Conservation (phyloP, 2,797 vertebrate genomes). For the Xenentodon cancila region DNA sequence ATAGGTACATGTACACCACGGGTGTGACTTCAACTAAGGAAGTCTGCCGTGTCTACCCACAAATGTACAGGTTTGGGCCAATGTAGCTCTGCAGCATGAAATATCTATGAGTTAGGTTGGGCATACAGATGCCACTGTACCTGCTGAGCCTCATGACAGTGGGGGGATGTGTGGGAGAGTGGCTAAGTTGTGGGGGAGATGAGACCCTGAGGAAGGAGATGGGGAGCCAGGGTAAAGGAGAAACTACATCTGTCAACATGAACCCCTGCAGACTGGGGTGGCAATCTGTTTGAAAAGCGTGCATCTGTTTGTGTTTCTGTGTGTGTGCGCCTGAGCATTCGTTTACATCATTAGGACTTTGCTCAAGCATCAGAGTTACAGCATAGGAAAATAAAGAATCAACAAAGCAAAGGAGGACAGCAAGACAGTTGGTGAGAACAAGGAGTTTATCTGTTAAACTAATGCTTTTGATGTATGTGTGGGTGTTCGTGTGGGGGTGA, state of each 20-base stretch:
- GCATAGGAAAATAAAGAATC: constrained; percentile 7
- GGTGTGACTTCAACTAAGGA: constrained; percentile 51
- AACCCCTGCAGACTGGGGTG: constrained; percentile 40
- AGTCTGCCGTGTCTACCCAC: constrained; percentile 56
- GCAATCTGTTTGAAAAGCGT: constrained; percentile 22
- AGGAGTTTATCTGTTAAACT: constrained; percentile 52
- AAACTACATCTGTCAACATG: constrained; percentile 60
- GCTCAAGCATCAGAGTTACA: constrained; percentile 27
- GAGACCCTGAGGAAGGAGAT: neutral
- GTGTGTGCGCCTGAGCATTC: constrained; percentile 6
- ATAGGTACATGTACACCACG: constrained; percentile 31
- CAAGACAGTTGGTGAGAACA: constrained; percentile 47
- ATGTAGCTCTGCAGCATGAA: constrained; percentile 66
- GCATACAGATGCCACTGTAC: constrained; percentile 72
- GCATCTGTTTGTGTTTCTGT: constrained; percentile 20
- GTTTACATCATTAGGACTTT: constrained; percentile 32
- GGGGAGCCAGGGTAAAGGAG: constrained; percentile 12
- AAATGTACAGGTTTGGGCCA: constrained; percentile 37
- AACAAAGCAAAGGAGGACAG: constrained; percentile 30
- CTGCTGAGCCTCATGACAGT: constrained; percentile 62
- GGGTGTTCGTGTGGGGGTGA: constrained; percentile 42
- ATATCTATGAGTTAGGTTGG: constrained; percentile 75
- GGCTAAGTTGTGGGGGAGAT: constrained; percentile 8
- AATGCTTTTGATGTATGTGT: constrained; percentile 46
- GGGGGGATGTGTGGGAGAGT: constrained; percentile 20